Evolutionary conservation across 1,140 invertebrate genomes (phyloP).

Genomic region (Octopus sinensis): DNA sequence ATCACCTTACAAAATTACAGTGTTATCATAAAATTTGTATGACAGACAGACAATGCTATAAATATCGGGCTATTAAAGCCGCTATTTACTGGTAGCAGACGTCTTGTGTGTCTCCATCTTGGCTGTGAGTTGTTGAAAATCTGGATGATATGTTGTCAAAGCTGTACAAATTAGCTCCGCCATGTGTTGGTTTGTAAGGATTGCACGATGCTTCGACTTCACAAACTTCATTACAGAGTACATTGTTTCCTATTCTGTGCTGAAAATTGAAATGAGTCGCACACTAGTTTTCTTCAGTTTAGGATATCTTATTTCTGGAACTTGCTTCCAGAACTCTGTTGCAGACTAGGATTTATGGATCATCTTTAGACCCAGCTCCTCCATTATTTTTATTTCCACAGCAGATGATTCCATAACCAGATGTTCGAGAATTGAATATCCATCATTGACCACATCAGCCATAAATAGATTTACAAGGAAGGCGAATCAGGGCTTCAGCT

Average conservation of each 20-base stretch:
- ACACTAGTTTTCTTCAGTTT: not conserved
- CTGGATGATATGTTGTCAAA: not conserved
- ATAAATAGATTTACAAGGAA: not conserved
- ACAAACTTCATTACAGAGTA: slow-evolving; percentile 2
- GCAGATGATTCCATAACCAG: slow-evolving; percentile 4
- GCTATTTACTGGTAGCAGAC: not conserved
- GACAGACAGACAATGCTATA: no score
- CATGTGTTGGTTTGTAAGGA: slow-evolving; percentile 1
- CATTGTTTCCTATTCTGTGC: not conserved
- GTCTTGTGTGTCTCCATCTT: slow-evolving; percentile 1
- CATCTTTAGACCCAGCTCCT: not conserved
- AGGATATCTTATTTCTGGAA: not conserved
- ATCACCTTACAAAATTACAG: no score
- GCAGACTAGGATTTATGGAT: not conserved
- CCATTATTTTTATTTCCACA: not conserved
- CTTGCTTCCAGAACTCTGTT: not conserved
- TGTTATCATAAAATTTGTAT: no score
- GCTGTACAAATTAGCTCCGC: not conserved
- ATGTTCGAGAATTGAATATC: not conserved
- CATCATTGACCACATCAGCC: slow-evolving; percentile 1
- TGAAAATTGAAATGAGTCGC: not conserved
- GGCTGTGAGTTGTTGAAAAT: not conserved
- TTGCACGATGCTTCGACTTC: slow-evolving; percentile 1
- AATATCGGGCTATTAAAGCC: no score
- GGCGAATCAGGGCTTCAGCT: not conserved